Conservation (phyloP, 2,888 invertebrate genomes). For the Macroteleia sp. region DNA sequence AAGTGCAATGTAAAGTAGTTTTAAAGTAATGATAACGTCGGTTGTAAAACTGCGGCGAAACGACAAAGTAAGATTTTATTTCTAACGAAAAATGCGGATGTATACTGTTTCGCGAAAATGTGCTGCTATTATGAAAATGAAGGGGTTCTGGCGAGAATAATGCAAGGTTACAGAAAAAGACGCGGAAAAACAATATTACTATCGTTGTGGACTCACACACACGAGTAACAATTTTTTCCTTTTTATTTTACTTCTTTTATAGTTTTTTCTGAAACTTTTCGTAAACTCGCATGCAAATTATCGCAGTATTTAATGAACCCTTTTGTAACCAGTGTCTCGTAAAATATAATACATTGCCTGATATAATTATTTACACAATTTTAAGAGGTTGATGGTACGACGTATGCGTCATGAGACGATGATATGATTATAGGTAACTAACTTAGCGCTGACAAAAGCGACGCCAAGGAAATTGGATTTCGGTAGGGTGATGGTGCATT, state of each 20-base stretch:
- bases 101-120: conserved; percentile 45
- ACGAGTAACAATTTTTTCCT: background rate
- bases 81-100: conserved; percentile 56
- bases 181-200: conserved; percentile 53
- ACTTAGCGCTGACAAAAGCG: conserved; percentile 20
- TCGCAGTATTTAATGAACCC: conserved; percentile 25
- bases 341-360: too few species aligned
- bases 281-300: conserved; percentile 24
- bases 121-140: conserved; percentile 51
- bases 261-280: background rate
- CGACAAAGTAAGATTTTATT: conserved; percentile 52
- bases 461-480: conserved; percentile 29
- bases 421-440: conserved; percentile 21
- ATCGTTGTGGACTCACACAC: conserved; percentile 31
- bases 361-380: conserved; percentile 40
- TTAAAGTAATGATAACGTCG: conserved; percentile 50
- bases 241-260: background rate
- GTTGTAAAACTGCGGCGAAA: conserved; percentile 49
- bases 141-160: conserved; percentile 29
- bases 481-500: conserved; percentile 1
- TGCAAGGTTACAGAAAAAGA: conserved; percentile 40
- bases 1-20: conserved; percentile 43
- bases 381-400: conserved; percentile 19
- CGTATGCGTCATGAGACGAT: conserved; percentile 17
- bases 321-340: too few species aligned